A percentile compares a stretch with the other conserved stretches of the same genome.
Conservation (phyloP, 1,140 invertebrate genomes). For the Ericerus pela region DNA sequence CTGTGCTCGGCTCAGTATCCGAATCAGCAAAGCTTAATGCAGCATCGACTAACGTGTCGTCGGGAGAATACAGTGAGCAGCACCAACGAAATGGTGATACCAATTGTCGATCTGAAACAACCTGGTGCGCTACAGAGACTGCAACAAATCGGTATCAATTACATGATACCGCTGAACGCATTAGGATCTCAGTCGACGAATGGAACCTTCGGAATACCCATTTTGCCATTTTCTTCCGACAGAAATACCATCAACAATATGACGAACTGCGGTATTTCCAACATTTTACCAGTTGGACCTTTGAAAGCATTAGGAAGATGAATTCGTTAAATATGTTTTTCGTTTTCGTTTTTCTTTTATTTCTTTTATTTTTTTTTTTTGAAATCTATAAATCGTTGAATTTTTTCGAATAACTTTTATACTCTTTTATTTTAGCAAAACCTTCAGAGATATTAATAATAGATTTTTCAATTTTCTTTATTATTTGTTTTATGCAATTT, state of each 20-base stretch:
- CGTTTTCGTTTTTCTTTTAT: too few relatives aligned
- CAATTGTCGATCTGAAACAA: constrained; percentile 53
- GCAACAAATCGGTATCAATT: constrained; percentile 43
- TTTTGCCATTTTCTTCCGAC: background rate
- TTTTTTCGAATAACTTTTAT: too few relatives aligned
- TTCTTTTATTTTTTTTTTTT: background rate
- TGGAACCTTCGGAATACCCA: background rate
- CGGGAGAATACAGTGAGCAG: constrained; percentile 32
- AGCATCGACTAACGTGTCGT: constrained; percentile 53
- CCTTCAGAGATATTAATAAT: too few relatives aligned
- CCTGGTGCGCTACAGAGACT: constrained; percentile 44
- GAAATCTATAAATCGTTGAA: background rate
- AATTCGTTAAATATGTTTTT: too few relatives aligned
- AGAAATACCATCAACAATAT: background rate
- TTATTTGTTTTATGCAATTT: too few relatives aligned
- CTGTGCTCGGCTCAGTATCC: constrained; percentile 54
- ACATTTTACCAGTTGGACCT: background rate
- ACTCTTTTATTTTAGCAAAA: too few relatives aligned
- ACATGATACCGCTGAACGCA: background rate
- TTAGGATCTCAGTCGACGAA: background rate
- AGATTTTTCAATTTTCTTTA: too few relatives aligned
- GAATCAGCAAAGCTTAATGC: constrained; percentile 42
- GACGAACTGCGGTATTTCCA: background rate
- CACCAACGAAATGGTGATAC: constrained; percentile 35
- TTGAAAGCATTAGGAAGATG: background rate